Conservation (phyloP, 2,888 invertebrate species). For the Scaptomyza caliginosa region DNA sequence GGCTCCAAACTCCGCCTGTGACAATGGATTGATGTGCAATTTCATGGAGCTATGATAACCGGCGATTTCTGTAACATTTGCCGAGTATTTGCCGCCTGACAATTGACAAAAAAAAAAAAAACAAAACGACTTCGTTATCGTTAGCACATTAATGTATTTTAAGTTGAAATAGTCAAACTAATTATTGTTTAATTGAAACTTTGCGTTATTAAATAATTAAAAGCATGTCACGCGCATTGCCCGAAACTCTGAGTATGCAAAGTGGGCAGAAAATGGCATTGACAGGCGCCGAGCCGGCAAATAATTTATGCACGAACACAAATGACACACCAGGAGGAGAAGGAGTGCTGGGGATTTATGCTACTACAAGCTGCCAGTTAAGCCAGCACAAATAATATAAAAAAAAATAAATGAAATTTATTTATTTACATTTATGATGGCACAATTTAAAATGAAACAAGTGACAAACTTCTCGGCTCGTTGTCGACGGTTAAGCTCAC, state of each 20-base stretch:
- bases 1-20: conserved; percentile 89
- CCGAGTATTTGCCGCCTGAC: conserved; percentile 88
- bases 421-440: conserved; percentile 70
- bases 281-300: conserved; percentile 54
- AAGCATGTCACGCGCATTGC: conserved; percentile 57
- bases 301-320: conserved; percentile 63
- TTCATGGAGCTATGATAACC: conserved; percentile 91
- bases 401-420: conserved; percentile 53
- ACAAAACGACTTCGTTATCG: background rate
- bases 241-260: conserved; percentile 26
- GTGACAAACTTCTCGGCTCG: conserved; percentile 1
- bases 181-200: conserved; percentile 68
- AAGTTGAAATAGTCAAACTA: conserved; percentile 57
- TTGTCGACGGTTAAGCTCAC: conserved; percentile 21
- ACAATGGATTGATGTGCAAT: conserved; percentile 88
- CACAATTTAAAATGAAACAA: conserved; percentile 24
- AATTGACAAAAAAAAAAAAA: background rate
- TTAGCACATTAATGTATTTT: conserved; percentile 19
- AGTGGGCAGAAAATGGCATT: conserved; percentile 52
- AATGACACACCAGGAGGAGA: conserved; percentile 32
- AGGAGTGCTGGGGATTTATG: background rate
- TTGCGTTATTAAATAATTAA: conserved; percentile 71
- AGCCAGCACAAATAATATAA: conserved; percentile 10
- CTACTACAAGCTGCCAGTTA: conserved; percentile 59
- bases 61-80: conserved; percentile 88